A percentile compares a stretch with the other conserved stretches of the same genome.
phyloP scores from a whole-genome alignment of 2,888 invertebrate genomes.

The Leucoptera coffeella region DNA sequence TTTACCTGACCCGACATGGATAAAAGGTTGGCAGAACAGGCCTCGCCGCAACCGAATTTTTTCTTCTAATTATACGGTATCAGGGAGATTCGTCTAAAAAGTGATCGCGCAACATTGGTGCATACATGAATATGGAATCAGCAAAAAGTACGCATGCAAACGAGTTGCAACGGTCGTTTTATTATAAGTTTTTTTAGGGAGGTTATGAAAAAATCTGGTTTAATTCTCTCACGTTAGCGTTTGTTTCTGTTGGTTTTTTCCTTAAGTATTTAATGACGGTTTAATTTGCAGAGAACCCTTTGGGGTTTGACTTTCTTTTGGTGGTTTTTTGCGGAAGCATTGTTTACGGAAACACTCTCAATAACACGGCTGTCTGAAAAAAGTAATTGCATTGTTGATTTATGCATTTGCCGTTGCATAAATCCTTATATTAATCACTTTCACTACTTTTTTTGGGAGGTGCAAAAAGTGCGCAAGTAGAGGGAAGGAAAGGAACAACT shows the following conservation, averaged over 20 bases:
- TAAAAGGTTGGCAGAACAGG: slow-evolving; percentile 26
- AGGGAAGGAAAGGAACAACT: too few relatives aligned
- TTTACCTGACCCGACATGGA: slow-evolving; percentile 39
- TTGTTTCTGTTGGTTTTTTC: slow-evolving; percentile 14
- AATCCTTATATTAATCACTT: slow-evolving; percentile 8
- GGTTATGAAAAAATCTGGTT: slow-evolving; percentile 18
- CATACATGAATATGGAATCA: slow-evolving; percentile 6
- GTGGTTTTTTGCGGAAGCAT: slow-evolving; percentile 20
- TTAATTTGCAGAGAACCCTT: slow-evolving; percentile 52
- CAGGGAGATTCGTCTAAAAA: slow-evolving; percentile 13
- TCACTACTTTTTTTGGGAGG: too few relatives aligned
- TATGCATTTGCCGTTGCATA: slow-evolving; percentile 28
- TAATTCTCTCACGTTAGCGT: slow-evolving; percentile 51
- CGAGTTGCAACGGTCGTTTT: slow-evolving; percentile 31
- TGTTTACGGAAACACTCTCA: slow-evolving; percentile 48
- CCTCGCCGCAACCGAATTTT: slow-evolving; percentile 17
- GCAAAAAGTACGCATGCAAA: slow-evolving; percentile 27
- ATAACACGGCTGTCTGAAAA: slow-evolving; percentile 47
- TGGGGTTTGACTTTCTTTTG: slow-evolving; percentile 40
- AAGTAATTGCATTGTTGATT: slow-evolving; percentile 43
- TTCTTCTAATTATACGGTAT: slow-evolving; percentile 41
- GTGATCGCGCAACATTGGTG: slow-evolving; percentile 11
- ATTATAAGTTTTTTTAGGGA: slow-evolving; percentile 17
- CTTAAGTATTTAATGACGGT: slow-evolving; percentile 42
- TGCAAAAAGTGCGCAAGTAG: too few relatives aligned